Percentiles rank a stretch among this genome's conserved stretches.
These are phyloP conservation scores for Zygogramma bicolorata DNA, from an alignment of 2,888 invertebrate species.

Conservation along the genomic window DNA sequence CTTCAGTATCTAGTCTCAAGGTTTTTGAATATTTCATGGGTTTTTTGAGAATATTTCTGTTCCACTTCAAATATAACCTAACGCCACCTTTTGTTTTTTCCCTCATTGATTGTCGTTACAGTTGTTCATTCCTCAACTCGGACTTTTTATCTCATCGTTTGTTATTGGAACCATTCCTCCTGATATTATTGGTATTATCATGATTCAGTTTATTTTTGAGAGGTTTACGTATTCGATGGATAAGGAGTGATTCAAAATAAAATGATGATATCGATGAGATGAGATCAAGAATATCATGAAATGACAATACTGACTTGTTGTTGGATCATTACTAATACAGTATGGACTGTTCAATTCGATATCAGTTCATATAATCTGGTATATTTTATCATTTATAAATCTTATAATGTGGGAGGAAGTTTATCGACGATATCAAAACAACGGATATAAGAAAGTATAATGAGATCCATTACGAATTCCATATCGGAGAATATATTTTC, in stretches of 20 bases:
- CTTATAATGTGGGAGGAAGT: not conserved
- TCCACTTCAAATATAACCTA: no score
- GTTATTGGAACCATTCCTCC: no score
- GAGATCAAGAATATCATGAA: constrained; percentile 14
- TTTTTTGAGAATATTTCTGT: no score
- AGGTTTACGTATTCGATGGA: not conserved
- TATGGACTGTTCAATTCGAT: constrained; percentile 46
- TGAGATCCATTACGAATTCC: not conserved
- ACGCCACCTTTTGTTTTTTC: no score
- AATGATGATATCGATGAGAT: not conserved
- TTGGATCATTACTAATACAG: constrained; percentile 52
- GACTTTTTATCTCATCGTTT: no score
- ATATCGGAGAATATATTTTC: no score
- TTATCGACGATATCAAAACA: not conserved
- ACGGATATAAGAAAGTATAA: no score
- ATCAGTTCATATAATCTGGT: not conserved
- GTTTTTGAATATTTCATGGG: no score
- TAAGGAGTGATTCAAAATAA: not conserved
- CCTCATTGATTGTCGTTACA: no score
- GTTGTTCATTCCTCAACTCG: no score
- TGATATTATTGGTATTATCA: no score
- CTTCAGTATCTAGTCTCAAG: no score
- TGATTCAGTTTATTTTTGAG: not conserved
- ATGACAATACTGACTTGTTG: constrained; percentile 52
- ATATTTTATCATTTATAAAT: not conserved